Base-by-base conservation (phyloP, 2,888 invertebrate genomes). In the Oscheius sp. region DNA sequence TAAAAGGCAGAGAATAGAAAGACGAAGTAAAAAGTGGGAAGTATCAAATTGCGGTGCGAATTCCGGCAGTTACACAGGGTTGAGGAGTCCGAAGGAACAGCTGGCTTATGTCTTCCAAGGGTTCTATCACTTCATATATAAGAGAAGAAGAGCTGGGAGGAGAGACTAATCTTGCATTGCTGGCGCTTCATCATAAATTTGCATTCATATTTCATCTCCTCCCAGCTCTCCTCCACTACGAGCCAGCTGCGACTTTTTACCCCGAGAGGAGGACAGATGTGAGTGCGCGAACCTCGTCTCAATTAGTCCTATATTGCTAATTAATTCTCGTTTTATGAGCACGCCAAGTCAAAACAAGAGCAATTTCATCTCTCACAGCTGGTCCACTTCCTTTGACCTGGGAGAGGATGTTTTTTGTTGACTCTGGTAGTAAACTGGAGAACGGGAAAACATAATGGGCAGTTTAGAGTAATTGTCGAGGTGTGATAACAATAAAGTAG, bases 1-100 rank as follows among this genome's bases (percentile, higher is more conserved):
- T 33, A 15, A 17, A 48, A 48, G 23, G 42, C 12, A 29, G n/a
- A 23, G 39, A 55, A 37, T 2, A 17, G 17, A n/a, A 37, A n/a
- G 17, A 55, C n/a, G 33, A 17, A 34, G 48, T 48, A 34, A 55
- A 55, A 55, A 55, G 15, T 55, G 17, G 37, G 17, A 55, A 55
- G 55, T 55, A 55, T 55, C 55, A 55, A 55, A 33, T 55, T 55
- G 55, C 55, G 55, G 55, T 52, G 37, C 37, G 55, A 55, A 55
- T 55, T 55, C 55, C 55, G 55, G 55, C 37, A 55, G 55, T 55
- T 55, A 55, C 55, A 55, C 55, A 55, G 34, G 55, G 37, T 33
- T 10, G 33, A 27, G 52, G 29, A 52, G 52, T 52, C 52, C 33
- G 55, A 55, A n/a, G 55, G 55, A 55, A 55, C 55, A 55, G 55